These are phyloP conservation scores for Conus canariensis DNA, from an alignment of 2,888 invertebrate genomes.

Conservation along the genomic window DNA sequence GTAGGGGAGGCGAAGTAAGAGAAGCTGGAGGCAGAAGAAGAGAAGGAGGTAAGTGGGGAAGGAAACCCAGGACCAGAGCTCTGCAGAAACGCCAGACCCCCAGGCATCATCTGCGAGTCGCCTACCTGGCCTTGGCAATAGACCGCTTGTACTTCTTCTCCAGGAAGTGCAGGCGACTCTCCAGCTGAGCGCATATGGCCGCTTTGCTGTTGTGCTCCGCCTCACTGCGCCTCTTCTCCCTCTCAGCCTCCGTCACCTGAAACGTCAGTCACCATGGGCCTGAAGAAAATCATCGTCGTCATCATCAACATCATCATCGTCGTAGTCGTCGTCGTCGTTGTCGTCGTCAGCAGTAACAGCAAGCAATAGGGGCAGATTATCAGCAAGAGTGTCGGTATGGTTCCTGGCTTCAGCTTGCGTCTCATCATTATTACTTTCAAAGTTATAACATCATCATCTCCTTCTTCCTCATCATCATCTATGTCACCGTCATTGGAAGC, in stretches of 20 bases:
- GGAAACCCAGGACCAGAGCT: too few species aligned
- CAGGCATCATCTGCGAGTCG: too few species aligned
- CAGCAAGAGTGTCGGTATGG: too few species aligned
- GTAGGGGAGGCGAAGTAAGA: too few species aligned
- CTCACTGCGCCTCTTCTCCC: constrained; percentile 92
- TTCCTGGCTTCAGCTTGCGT: too few species aligned
- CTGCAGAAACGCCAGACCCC: too few species aligned
- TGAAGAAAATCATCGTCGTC: neutral
- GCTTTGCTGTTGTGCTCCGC: constrained; percentile 91
- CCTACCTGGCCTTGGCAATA: constrained; percentile 86
- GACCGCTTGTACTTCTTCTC: constrained; percentile 90
- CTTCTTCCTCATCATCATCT: neutral
- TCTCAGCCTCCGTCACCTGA: constrained; percentile 92
- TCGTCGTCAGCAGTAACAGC: neutral
- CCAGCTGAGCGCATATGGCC: constrained; percentile 88
- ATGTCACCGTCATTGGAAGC: neutral
- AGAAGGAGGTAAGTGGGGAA: too few species aligned
- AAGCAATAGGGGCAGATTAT: too few species aligned
- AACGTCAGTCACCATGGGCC: neutral
- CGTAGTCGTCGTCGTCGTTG: neutral
- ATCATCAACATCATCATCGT: neutral
- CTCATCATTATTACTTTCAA: too few species aligned
- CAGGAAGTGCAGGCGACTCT: constrained; percentile 88
- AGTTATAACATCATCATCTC: too few species aligned
- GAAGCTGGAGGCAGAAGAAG: too few species aligned